Conservation (phyloP, 1,140 invertebrate species). For the Drosophila sp. region DNA sequence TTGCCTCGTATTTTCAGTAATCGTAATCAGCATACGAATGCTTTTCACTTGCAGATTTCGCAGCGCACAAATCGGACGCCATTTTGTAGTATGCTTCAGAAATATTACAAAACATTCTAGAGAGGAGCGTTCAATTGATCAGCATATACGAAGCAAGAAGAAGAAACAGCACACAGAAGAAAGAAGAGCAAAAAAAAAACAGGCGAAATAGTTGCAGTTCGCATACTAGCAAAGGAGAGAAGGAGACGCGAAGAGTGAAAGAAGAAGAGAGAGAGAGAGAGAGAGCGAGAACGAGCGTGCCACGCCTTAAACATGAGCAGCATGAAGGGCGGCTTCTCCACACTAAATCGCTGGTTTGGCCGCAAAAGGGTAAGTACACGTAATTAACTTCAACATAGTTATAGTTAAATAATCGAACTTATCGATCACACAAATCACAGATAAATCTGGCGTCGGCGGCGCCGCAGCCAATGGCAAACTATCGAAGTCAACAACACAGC, state of each 20-base stretch:
- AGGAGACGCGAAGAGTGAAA: constrained; percentile 1
- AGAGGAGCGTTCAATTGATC: constrained; percentile 32
- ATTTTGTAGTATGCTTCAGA: constrained; percentile 71
- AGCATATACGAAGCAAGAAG: constrained; percentile 6
- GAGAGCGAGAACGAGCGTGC: constrained; percentile 35
- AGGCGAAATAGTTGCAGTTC: not conserved
- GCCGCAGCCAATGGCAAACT: constrained; percentile 72
- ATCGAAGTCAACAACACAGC: constrained; percentile 82
- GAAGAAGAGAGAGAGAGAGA: not conserved
- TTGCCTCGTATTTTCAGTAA: constrained; percentile 29
- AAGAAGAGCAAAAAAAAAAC: not conserved
- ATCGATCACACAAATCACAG: constrained; percentile 11
- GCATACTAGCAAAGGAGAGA: not conserved
- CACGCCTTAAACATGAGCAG: constrained; percentile 76
- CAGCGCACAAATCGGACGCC: constrained; percentile 71
- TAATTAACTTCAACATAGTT: no score
- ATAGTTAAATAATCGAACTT: constrained; percentile 12
- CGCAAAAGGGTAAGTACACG: constrained; percentile 79
- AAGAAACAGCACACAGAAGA: not conserved
- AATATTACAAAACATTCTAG: constrained; percentile 70
- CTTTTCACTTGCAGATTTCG: constrained; percentile 68
- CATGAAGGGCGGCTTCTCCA: constrained; percentile 84
- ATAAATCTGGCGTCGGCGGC: constrained; percentile 57
- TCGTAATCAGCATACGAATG: constrained; percentile 51
- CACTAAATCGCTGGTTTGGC: constrained; percentile 84